These are phyloP conservation scores for Mesorhabditis belari DNA, from an alignment of 2,888 invertebrate species.

Conservation along the genomic window DNA sequence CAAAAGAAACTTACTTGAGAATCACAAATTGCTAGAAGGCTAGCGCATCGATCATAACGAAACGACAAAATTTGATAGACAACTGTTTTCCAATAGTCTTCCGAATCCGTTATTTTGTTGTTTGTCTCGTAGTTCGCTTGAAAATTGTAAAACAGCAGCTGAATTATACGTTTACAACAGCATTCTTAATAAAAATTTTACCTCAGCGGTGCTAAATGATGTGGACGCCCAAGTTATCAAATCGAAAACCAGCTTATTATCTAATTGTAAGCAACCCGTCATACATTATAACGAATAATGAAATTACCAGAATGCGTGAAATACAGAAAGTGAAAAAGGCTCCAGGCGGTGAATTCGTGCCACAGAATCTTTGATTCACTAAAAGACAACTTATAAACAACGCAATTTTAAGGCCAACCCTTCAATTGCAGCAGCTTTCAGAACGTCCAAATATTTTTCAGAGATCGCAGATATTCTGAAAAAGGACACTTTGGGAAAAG, in stretches of 20 bases:
- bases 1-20: neutral
- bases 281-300: neutral
- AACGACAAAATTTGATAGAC: neutral
- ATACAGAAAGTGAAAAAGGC: conserved; percentile 9
- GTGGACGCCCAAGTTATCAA: conserved; percentile 2
- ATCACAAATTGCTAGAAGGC: neutral
- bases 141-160: too few relatives aligned
- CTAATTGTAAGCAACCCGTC: conserved; percentile 1
- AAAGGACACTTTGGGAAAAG: too few relatives aligned
- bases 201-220: neutral
- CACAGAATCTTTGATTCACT: neutral
- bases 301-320: conserved; percentile 7
- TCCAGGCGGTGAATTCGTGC: conserved; percentile 7
- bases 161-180: too few relatives aligned
- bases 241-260: conserved; percentile 3
- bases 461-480: too few relatives aligned
- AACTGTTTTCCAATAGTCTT: neutral
- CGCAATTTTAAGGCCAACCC: too few relatives aligned
- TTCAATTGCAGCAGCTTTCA: neutral
- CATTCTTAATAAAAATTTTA: neutral
- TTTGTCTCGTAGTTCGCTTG: too few relatives aligned
- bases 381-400: neutral
- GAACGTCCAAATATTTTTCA: neutral
- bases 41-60: neutral
- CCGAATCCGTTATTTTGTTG: too few relatives aligned